Evolutionary conservation across 2,888 invertebrate species (phyloP), one percentile per base, ranked within the genome.

Genomic region (Brachyptera risi): DNA sequence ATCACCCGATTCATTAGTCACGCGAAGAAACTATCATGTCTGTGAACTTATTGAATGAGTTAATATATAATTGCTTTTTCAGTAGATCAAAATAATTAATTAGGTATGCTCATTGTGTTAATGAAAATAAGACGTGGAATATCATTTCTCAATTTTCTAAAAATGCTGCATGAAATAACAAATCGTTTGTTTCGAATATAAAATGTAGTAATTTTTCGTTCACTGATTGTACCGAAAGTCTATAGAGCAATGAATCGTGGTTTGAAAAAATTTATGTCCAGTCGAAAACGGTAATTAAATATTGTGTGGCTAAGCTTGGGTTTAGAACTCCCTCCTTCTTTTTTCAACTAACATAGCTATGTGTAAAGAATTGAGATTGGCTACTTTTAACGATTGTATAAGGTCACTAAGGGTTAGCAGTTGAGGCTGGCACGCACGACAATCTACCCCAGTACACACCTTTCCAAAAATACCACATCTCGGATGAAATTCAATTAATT

Each of bases 321-420:
- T 54, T 54, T 54, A 37, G 17, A 54, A 35, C 37, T 21, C 35
- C 54, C 4, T 54, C 37, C 17, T 19, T 21, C 23, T 21, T 51
- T 42, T 7, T 42, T 21, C 13, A 3, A 21, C 19, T 2, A 3
- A 3, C 54, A 35, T 35, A 21, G 21, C 21, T 35, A 35, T 17
- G 19, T 17, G 54, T 51, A 37, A 19, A 37, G 37, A 54, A 49
- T 50, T 44, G 21, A 63, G 63, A 61, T 64, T 64, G 61, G 59
- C 61, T 64, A 64, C 64, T 64, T 64, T 63, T 64, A 64, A 64
- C 64, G 64, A 64, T 61, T 64, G 61, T 61, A 61, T 54, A 54
- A 54, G 54, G 54, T 54, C 54, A 54, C 5, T 21, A 13, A 37
- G 54, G 54, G 54, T 37, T 37, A 54, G 24, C 7, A 11, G 9